Evolutionary conservation across 2,888 invertebrate genomes (phyloP).

Genomic region (Stenotaenia linearis): DNA sequence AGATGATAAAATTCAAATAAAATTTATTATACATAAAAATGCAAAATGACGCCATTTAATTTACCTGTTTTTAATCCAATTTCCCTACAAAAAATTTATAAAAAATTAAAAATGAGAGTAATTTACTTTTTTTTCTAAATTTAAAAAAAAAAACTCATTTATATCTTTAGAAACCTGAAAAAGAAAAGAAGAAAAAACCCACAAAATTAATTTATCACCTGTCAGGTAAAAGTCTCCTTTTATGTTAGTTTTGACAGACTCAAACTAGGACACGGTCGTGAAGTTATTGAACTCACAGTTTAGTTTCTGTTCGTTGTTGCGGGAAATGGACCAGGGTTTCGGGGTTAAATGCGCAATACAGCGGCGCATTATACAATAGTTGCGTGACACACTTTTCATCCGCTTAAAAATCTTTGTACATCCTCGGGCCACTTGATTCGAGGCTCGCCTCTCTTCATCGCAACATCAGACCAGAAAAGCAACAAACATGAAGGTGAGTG

Average conservation of each 20-base stretch:
- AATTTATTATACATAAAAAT: too few relatives aligned
- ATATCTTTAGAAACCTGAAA: too few relatives aligned
- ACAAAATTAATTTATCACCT: neutral
- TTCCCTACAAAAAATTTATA: too few relatives aligned
- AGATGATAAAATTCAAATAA: too few relatives aligned
- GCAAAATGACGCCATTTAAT: too few relatives aligned
- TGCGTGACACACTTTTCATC: slow-evolving; percentile 17
- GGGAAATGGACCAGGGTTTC: slow-evolving; percentile 24
- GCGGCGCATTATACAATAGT: slow-evolving; percentile 1
- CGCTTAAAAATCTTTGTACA: slow-evolving; percentile 14
- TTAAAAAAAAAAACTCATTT: too few relatives aligned
- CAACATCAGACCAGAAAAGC: neutral
- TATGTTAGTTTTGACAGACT: neutral
- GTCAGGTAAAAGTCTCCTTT: neutral
- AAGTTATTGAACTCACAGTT: neutral
- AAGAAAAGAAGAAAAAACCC: neutral
- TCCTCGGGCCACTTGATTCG: neutral
- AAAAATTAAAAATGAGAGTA: too few relatives aligned
- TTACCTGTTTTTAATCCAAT: too few relatives aligned
- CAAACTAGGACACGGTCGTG: slow-evolving; percentile 2
- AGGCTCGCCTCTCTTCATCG: neutral
- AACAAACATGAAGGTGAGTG: neutral
- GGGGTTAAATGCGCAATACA: neutral
- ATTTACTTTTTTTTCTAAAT: too few relatives aligned
- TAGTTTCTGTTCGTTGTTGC: neutral